These are phyloP conservation scores for Lophius americanus DNA, from an alignment of 2,797 vertebrate genomes.

Conservation along the genomic window DNA sequence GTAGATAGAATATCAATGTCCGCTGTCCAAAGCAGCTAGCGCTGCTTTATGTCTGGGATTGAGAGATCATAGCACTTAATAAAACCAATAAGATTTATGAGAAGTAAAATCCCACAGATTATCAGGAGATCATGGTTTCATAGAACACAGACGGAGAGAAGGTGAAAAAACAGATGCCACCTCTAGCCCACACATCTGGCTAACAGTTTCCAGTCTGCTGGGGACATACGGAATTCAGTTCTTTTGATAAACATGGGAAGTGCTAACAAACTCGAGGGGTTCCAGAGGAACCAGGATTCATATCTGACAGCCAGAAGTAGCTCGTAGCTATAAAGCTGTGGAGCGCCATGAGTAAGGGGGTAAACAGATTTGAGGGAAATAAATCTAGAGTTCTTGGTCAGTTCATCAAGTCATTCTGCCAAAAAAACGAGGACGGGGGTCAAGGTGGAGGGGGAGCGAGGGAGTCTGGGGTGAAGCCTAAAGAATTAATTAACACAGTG, in stretches of 20 bases:
- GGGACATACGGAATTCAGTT: slow-evolving; percentile 41
- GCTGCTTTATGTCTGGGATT: slow-evolving; percentile 46
- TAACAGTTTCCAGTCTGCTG: slow-evolving; percentile 17
- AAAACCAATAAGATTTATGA: slow-evolving; percentile 59
- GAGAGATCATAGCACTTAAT: slow-evolving; percentile 48
- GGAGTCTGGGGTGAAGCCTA: slow-evolving; percentile 41
- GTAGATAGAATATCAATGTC: slow-evolving; percentile 46
- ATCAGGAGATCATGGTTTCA: slow-evolving; percentile 47
- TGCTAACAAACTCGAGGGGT: slow-evolving; percentile 44
- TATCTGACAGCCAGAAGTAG: slow-evolving; percentile 48
- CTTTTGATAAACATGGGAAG: slow-evolving; percentile 50
- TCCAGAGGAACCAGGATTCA: slow-evolving; percentile 43
- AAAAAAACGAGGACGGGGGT: slow-evolving; percentile 56
- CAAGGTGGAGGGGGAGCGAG: slow-evolving; percentile 33
- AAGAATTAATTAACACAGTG: slow-evolving; percentile 75
- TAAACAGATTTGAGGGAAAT: slow-evolving; percentile 71
- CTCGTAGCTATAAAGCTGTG: slow-evolving; percentile 47
- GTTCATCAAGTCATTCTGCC: slow-evolving; percentile 69
- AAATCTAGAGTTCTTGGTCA: slow-evolving; percentile 63
- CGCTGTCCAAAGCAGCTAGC: slow-evolving; percentile 39
- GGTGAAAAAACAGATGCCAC: slow-evolving; percentile 53
- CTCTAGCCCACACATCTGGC: slow-evolving; percentile 40
- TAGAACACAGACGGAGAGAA: slow-evolving; percentile 38
- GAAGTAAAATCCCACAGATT: slow-evolving; percentile 53
- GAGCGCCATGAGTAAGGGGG: slow-evolving; percentile 58